These are phyloP conservation scores for Nothocercus nigrocapillus DNA, from an alignment of 2,113 vertebrate species.

Conservation along the genomic window DNA sequence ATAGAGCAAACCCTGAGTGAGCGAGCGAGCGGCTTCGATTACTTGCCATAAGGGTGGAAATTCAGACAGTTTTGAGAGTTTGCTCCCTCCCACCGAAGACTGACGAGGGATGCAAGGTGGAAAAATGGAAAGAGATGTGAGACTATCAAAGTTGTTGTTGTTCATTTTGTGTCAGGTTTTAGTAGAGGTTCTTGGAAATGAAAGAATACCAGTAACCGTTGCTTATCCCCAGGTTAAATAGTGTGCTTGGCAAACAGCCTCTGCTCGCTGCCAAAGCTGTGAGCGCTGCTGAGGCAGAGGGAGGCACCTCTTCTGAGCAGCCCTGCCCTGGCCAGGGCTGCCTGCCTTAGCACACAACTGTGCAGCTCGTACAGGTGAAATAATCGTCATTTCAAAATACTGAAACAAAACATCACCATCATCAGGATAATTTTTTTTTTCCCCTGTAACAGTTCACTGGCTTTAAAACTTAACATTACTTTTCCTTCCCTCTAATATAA, in stretches of 20 bases:
- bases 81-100: background rate
- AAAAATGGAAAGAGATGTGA: background rate
- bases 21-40: background rate
- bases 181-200: background rate
- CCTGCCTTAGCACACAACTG: background rate
- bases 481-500: background rate
- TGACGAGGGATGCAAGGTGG: background rate
- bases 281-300: background rate
- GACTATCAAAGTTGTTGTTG: background rate
- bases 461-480: background rate
- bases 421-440: background rate
- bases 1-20: background rate
- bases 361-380: background rate
- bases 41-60: background rate
- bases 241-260: background rate
- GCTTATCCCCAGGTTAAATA: too few species aligned
- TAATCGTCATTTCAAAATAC: background rate
- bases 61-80: background rate
- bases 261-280: background rate
- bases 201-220: background rate
- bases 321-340: background rate
- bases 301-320: background rate
- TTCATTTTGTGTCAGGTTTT: background rate
- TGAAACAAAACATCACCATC: background rate
- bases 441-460: background rate